Conservation (phyloP, 2,797 vertebrate species). For the Oceanodroma leucorhoa region DNA sequence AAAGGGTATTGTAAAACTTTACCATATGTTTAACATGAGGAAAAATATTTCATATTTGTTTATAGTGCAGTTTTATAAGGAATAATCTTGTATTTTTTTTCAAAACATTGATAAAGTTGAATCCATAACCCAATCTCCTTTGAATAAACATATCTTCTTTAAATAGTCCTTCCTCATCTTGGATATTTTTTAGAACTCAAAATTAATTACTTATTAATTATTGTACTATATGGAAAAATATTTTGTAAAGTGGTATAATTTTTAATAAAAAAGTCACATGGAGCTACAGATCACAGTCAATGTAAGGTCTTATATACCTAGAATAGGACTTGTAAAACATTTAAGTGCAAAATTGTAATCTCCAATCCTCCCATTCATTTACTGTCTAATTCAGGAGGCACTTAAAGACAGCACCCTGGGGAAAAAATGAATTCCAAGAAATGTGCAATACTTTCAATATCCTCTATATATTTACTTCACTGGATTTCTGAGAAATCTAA, state of each 20-base stretch:
- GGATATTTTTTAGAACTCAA: background rate
- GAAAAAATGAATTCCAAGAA: background rate
- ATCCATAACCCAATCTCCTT: background rate
- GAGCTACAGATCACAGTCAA: background rate
- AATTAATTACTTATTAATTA: background rate
- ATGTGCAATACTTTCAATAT: background rate
- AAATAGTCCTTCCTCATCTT: background rate
- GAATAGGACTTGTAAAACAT: background rate
- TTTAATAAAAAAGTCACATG: background rate
- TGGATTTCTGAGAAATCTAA: background rate
- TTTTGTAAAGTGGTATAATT: background rate
- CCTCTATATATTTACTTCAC: background rate
- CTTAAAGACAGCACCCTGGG: background rate
- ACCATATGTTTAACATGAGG: rapidly evolving
- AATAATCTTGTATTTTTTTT: background rate
- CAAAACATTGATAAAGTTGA: background rate
- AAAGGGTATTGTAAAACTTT: background rate
- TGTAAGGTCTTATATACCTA: background rate
- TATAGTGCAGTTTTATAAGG: background rate
- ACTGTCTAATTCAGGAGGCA: background rate
- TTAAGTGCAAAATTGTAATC: background rate
- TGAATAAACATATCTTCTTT: background rate
- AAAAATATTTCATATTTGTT: background rate
- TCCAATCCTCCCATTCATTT: background rate
- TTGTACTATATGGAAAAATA: background rate